Evolutionary conservation across 2,797 vertebrate genomes (phyloP).

Genomic region (Enteromius mattozi): DNA sequence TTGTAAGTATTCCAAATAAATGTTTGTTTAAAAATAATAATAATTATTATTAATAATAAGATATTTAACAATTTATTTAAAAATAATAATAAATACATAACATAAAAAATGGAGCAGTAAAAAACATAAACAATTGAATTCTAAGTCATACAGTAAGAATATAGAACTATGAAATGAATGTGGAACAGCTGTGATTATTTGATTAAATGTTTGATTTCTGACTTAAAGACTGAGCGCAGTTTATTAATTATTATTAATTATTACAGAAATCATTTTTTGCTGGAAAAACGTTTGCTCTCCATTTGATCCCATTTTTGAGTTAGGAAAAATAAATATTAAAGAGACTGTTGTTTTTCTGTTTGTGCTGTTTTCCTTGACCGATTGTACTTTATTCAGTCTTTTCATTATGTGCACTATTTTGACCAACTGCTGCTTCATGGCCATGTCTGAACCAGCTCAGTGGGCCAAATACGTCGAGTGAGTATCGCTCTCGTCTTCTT

Average conservation of each 20-base stretch:
- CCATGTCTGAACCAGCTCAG: constrained; percentile 90
- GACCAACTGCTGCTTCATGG: constrained; percentile 99
- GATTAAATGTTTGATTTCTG: background rate
- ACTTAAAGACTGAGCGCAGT: background rate
- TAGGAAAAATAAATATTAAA: too few relatives aligned
- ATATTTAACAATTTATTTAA: background rate
- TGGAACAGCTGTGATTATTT: background rate
- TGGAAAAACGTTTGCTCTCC: background rate
- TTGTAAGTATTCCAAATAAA: too few relatives aligned
- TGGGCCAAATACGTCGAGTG: constrained; percentile 98
- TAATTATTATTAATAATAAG: background rate
- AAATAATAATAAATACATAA: background rate
- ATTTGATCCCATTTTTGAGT: background rate
- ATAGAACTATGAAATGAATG: background rate
- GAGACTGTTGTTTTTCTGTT: background rate
- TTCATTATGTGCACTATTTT: constrained; percentile 99
- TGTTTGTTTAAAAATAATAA: too few relatives aligned
- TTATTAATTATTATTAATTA: background rate
- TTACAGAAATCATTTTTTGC: background rate
- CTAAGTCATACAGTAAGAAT: background rate
- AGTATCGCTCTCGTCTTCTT: constrained; percentile 75
- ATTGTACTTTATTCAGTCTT: constrained; percentile 88
- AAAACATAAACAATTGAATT: background rate
- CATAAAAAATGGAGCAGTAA: background rate
- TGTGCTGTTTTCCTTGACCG: constrained; percentile 81